Conservation (phyloP, 2,888 invertebrate species). For the Machimus rusticus region DNA sequence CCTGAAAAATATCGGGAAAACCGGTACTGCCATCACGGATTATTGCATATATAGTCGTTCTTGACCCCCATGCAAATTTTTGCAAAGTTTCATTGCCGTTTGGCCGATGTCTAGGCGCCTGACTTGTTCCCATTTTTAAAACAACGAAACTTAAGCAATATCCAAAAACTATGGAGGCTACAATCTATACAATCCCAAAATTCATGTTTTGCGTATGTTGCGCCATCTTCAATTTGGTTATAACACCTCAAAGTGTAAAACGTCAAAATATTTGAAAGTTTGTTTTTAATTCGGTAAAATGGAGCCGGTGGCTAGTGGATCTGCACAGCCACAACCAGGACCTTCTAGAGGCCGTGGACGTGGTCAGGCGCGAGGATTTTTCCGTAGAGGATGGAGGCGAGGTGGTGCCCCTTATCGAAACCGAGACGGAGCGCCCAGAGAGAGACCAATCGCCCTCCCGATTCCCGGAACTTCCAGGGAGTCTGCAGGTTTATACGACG, state of each 20-base stretch:
- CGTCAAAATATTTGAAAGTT: not conserved
- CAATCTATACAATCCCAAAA: too few relatives aligned
- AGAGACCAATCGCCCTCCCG: not conserved
- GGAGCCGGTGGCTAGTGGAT: not conserved
- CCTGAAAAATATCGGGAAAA: too few relatives aligned
- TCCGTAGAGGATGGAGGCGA: not conserved
- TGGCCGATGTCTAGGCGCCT: too few relatives aligned
- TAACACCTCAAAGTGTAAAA: not conserved
- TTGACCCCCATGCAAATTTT: too few relatives aligned
- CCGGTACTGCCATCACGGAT: too few relatives aligned
- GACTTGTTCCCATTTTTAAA: too few relatives aligned
- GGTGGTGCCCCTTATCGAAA: not conserved
- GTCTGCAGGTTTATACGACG: not conserved
- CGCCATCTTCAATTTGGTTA: not conserved
- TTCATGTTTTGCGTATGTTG: not conserved
- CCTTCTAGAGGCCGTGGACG: not conserved
- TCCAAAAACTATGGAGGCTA: too few relatives aligned
- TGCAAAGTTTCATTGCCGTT: too few relatives aligned
- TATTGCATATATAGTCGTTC: too few relatives aligned
- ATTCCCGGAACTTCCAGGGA: not conserved
- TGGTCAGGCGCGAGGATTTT: slow-evolving; percentile 11
- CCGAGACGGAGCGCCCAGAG: not conserved
- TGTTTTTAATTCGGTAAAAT: not conserved
- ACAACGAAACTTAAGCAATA: too few relatives aligned
- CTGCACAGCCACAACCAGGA: not conserved